Conservation (phyloP, 2,113 vertebrate species). For the Ceyx margarethae region DNA sequence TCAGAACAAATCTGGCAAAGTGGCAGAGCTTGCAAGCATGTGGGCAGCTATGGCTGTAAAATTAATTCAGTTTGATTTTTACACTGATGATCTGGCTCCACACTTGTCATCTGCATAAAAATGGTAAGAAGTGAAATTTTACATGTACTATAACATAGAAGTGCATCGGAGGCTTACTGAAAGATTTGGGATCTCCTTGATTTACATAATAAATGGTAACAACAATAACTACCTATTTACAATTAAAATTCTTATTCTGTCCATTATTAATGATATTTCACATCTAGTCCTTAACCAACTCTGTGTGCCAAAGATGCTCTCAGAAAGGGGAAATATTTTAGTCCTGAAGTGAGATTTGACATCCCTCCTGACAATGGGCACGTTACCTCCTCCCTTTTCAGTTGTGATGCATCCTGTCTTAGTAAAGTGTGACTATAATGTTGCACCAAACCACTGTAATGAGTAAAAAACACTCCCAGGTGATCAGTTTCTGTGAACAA, state of each 20-base stretch:
- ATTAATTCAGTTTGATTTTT: neutral
- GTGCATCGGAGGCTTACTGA: neutral
- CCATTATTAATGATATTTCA: neutral
- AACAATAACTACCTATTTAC: neutral
- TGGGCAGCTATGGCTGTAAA: neutral
- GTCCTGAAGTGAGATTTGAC: neutral
- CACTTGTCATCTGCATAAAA: neutral
- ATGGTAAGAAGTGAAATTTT: neutral
- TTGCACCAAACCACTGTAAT: neutral
- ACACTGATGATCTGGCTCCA: neutral
- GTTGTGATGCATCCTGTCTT: neutral
- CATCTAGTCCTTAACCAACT: neutral
- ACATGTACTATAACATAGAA: neutral
- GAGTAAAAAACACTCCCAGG: neutral
- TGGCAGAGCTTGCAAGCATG: neutral
- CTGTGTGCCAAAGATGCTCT: neutral
- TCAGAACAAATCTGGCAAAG: neutral
- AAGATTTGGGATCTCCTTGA: neutral
- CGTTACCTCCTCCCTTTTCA: neutral
- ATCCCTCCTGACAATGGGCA: neutral
- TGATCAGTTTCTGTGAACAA: neutral
- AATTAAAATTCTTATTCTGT: neutral
- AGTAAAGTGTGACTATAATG: neutral
- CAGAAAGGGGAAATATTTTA: neutral
- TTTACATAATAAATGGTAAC: neutral